Evolutionary conservation across 2,888 invertebrate species (phyloP).

Genomic region (Loripinus fragilis): DNA sequence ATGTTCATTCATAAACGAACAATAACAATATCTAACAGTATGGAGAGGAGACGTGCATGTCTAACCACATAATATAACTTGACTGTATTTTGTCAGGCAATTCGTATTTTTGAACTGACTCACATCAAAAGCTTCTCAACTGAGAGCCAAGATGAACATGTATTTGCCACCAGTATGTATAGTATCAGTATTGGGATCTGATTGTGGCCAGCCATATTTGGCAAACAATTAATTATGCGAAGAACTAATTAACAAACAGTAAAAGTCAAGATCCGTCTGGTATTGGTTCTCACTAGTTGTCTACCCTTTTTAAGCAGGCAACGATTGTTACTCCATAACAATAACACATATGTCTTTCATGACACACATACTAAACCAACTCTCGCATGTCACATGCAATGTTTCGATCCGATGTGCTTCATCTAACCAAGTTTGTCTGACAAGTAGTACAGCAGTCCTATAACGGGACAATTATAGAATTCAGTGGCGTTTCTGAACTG

Average conservation of each 20-base stretch:
- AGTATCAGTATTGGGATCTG: too few relatives aligned
- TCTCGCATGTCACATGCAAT: constrained; percentile 56
- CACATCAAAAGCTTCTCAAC: too few relatives aligned
- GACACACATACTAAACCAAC: constrained; percentile 10
- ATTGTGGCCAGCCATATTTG: too few relatives aligned
- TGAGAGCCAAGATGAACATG: too few relatives aligned
- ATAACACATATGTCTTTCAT: neutral
- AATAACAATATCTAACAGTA: neutral
- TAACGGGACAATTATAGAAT: constrained; percentile 16
- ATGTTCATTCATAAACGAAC: constrained; percentile 10
- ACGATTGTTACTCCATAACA: neutral
- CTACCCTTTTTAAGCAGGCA: too few relatives aligned
- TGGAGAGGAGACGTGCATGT: neutral
- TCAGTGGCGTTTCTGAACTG: neutral
- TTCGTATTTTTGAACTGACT: neutral
- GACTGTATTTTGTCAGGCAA: constrained; percentile 8
- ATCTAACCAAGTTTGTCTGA: constrained; percentile 7
- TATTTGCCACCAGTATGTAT: too few relatives aligned
- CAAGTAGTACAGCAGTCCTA: neutral
- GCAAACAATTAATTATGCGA: too few relatives aligned
- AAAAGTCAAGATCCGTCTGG: too few relatives aligned
- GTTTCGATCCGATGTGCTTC: constrained; percentile 21
- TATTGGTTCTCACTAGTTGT: too few relatives aligned
- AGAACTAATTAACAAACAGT: too few relatives aligned
- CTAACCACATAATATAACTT: neutral